Evolutionary conservation across 2,113 vertebrate species (phyloP).

Genomic region (Stercorarius parasiticus): DNA sequence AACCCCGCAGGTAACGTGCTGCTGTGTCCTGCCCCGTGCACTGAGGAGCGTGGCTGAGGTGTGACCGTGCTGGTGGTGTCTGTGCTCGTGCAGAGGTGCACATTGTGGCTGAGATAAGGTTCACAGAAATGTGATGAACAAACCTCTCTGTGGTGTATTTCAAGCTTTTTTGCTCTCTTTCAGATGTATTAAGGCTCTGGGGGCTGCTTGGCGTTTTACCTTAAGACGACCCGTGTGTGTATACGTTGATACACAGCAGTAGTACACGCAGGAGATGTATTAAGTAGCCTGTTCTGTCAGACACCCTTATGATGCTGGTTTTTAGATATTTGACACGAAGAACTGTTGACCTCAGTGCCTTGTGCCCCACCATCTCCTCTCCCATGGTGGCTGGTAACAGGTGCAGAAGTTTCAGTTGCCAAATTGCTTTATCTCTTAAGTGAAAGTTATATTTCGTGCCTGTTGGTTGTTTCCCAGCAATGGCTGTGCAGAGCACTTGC

Average conservation of each 20-base stretch:
- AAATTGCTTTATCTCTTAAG: background rate
- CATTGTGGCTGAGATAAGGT: rapidly evolving
- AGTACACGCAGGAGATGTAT: rapidly evolving
- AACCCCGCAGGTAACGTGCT: rapidly evolving
- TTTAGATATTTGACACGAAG: background rate
- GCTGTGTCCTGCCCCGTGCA: rapidly evolving
- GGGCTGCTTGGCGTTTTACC: background rate
- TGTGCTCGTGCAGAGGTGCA: background rate
- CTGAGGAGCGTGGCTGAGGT: background rate
- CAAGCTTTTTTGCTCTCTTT: background rate
- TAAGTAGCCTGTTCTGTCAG: background rate
- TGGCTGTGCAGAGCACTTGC: background rate
- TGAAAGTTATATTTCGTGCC: rapidly evolving
- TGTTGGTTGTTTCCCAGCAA: background rate
- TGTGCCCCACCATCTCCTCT: background rate
- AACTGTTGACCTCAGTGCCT: background rate
- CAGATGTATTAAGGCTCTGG: background rate
- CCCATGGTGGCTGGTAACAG: background rate
- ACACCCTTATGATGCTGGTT: background rate
- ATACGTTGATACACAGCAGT: rapidly evolving
- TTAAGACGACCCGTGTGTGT: rapidly evolving
- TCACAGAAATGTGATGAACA: background rate
- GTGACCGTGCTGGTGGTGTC: background rate
- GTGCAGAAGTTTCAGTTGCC: background rate
- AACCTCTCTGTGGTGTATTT: background rate